phyloP scores from a whole-genome alignment of 2,888 invertebrate species.

The Megaustenia siamemsis region DNA sequence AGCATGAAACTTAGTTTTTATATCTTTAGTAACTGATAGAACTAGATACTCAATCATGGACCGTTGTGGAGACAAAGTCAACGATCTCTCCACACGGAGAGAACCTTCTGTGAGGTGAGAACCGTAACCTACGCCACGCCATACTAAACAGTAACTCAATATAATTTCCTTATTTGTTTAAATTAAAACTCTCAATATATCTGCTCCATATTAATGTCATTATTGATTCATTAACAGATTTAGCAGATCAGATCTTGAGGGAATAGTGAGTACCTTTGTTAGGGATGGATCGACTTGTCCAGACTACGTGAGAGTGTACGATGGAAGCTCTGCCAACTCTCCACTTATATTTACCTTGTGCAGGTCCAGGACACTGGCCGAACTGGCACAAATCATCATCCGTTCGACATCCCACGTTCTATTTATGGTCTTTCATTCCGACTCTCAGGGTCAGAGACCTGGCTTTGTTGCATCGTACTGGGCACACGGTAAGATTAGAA shows the following conservation, averaged over 20 bases:
- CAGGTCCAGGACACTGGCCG: slow-evolving; percentile 76
- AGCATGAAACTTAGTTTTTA: too few species aligned
- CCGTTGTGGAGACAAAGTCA: too few species aligned
- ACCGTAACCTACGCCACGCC: too few species aligned
- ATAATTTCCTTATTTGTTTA: too few species aligned
- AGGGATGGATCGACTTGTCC: background rate
- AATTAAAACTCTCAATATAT: too few species aligned
- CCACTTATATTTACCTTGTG: slow-evolving; percentile 74
- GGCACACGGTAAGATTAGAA: slow-evolving; percentile 37
- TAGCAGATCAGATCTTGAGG: slow-evolving; percentile 1
- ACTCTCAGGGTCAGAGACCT: slow-evolving; percentile 60
- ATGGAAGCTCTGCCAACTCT: slow-evolving; percentile 68
- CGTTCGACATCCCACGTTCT: slow-evolving; percentile 83
- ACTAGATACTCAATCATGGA: too few species aligned
- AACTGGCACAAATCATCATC: slow-evolving; percentile 81
- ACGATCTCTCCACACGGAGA: too few species aligned
- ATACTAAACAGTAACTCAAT: too few species aligned
- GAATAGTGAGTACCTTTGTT: background rate
- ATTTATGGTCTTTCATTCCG: slow-evolving; percentile 82
- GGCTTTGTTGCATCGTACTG: slow-evolving; percentile 20
- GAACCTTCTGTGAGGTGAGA: too few species aligned
- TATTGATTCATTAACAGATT: slow-evolving; percentile 1
- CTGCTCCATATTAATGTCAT: too few species aligned
- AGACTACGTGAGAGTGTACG: slow-evolving; percentile 76
- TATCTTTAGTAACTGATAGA: too few species aligned